A percentile compares a stretch with the other conserved stretches of the same genome.
Conservation (phyloP, 2,797 vertebrate species). For the Arnoldichthys spilopterus region DNA sequence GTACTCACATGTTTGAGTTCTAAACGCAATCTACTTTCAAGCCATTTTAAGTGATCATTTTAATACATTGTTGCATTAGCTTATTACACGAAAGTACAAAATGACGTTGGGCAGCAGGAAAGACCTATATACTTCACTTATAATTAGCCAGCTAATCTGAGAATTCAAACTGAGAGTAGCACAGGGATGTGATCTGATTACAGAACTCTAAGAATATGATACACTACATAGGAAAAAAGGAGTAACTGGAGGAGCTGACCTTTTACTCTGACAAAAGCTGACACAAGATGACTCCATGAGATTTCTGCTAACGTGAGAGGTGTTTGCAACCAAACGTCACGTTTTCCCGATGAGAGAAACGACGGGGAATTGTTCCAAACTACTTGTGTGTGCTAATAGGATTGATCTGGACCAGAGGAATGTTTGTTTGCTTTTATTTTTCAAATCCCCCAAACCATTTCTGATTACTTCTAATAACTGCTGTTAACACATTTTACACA, state of each 20-base stretch:
- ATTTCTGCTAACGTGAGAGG: conserved; percentile 38
- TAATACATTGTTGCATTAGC: background rate
- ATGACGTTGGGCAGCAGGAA: background rate
- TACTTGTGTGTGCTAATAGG: conserved; percentile 61
- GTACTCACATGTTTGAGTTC: background rate
- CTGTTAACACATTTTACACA: conserved; percentile 18
- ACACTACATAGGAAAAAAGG: conserved; percentile 27
- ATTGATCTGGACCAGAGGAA: conserved; percentile 63
- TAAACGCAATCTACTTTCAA: background rate
- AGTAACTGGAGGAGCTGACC: conserved; percentile 40
- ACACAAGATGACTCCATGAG: conserved; percentile 23
- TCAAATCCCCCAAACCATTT: background rate
- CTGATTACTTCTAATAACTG: conserved; percentile 31
- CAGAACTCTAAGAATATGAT: conserved; percentile 50
- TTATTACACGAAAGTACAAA: conserved; percentile 14
- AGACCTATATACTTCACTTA: conserved; percentile 48
- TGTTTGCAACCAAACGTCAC: conserved; percentile 63
- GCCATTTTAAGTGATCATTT: background rate
- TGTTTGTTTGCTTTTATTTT: conserved; percentile 53
- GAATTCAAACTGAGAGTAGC: conserved; percentile 45
- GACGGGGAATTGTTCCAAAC: conserved; percentile 66
- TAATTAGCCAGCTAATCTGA: conserved; percentile 44
- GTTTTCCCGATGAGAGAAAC: conserved; percentile 64
- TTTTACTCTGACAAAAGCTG: conserved; percentile 40
- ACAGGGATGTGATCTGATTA: conserved; percentile 53